A percentile compares a stretch with the other conserved stretches of the same genome.
Conservation (phyloP, 1,140 invertebrate genomes). For the Drosophila bocqueti region DNA sequence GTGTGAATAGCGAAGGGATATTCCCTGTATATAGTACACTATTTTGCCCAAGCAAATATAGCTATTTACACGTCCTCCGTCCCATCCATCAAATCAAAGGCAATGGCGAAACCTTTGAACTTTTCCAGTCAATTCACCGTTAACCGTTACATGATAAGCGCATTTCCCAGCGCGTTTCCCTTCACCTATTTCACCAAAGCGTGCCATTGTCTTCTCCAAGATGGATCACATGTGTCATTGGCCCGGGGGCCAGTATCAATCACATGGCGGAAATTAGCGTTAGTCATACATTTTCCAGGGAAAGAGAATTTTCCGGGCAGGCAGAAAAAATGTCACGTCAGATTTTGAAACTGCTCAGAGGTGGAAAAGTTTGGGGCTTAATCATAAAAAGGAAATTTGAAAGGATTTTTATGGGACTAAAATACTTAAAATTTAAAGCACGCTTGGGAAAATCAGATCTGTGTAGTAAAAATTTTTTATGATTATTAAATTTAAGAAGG, state of each 20-base stretch:
- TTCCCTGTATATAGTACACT: neutral
- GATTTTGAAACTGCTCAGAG: neutral
- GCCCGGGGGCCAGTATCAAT: constrained; percentile 33
- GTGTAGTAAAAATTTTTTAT: neutral
- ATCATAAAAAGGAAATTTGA: constrained; percentile 4
- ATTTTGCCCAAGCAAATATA: neutral
- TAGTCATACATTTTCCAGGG: constrained; percentile 45
- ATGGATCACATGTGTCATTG: constrained; percentile 73
- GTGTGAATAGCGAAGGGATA: constrained; percentile 26
- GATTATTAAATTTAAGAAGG: neutral
- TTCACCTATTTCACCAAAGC: constrained; percentile 24
- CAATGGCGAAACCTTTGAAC: constrained; percentile 34
- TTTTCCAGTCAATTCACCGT: constrained; percentile 49
- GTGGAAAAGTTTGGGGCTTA: neutral
- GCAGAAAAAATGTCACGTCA: constrained; percentile 39
- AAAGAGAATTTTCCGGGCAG: constrained; percentile 13
- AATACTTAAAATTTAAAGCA: neutral
- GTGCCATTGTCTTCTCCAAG: constrained; percentile 35
- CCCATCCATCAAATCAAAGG: constrained; percentile 49
- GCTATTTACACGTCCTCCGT: constrained; percentile 1
- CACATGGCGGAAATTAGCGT: constrained; percentile 74
- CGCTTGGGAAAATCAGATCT: neutral
- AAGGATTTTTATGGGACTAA: neutral
- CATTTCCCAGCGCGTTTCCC: constrained; percentile 23
- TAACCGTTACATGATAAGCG: constrained; percentile 51